Base-by-base conservation (phyloP, 2,113 vertebrate genomes). In the Trematocara macrostoma region DNA sequence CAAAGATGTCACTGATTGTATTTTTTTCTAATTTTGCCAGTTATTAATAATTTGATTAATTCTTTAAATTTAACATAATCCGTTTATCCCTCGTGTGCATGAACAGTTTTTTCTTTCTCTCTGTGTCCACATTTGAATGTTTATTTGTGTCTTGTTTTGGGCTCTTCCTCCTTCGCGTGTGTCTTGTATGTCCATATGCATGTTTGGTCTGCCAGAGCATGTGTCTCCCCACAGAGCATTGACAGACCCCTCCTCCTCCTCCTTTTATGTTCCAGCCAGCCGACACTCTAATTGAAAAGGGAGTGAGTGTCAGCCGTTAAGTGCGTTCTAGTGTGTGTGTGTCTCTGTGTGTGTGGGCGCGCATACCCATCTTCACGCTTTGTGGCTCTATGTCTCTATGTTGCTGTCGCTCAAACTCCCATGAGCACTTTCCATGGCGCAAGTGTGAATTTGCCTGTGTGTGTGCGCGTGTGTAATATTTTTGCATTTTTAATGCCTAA, bases 231-330 rank as follows among this genome's bases (percentile, higher is more conserved):
- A 29, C 80, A 67, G 92, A 92, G 92, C 92, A 87, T 69, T 90
- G 88, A 93, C 91, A 92, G 84, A 79, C 91, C 84, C 93, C 86
- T 61, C 67, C 71, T 23, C 59, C 78, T 23, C 85, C 53, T 23
- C 84, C 38, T 86, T 83, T 89, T 91, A 91, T 93, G 91, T 93
- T 94, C 87, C 91, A 95, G 95, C 92, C 91, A 95, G 95, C 92
- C 93, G 94, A 91, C 93, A 81, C 93, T 95, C 94, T 94, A 95
- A 95, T 95, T 95, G 95, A 95, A 95, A 95, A 93, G 94, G 93
- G 95, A 95, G 93, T 90, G 93, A 95, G 94, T 94, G 94, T 95
- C 93, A 94, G 93, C 91, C 88, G 86, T 90, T 94, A 91, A 93
- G 90, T 89, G 93, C 84, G 91, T 86, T 64, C 55, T 38, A 31